phyloP scores from a whole-genome alignment of 2,797 vertebrate genomes.

The Scolopax rusticola region DNA sequence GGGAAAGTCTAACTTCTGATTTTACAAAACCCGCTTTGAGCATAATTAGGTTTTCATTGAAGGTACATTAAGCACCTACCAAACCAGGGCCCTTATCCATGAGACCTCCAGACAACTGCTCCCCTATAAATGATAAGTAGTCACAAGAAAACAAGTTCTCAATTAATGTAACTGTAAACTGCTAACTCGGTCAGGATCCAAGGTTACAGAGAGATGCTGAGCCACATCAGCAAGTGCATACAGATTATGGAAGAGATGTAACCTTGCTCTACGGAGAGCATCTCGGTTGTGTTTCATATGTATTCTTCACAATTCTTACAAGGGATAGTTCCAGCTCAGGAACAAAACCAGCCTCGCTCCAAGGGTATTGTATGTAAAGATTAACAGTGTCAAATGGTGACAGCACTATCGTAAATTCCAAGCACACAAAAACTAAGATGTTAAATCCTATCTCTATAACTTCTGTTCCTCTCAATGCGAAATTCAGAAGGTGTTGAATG shows the following conservation, averaged over 20 bases:
- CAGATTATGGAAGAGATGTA: neutral
- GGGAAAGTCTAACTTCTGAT: neutral
- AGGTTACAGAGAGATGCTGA: neutral
- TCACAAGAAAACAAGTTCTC: neutral
- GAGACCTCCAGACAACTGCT: neutral
- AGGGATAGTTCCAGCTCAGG: conserved; percentile 50
- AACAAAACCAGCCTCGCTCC: conserved; percentile 66
- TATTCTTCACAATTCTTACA: conserved; percentile 50
- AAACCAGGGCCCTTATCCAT: neutral
- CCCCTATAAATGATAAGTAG: neutral
- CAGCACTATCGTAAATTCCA: conserved; percentile 66
- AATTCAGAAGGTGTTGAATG: conserved; percentile 85
- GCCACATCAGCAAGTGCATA: neutral
- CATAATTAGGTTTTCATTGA: neutral
- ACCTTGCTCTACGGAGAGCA: neutral
- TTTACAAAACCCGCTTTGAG: neutral
- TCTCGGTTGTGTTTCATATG: neutral
- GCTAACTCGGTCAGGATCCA: conserved; percentile 11
- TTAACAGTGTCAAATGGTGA: conserved; percentile 70
- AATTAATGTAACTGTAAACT: neutral
- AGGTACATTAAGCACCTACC: neutral
- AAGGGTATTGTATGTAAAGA: conserved; percentile 68
- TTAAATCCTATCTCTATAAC: conserved; percentile 69
- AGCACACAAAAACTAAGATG: conserved; percentile 52
- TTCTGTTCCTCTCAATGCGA: conserved; percentile 66